phyloP scores from a whole-genome alignment of 2,888 invertebrate species.

The Cordilura impudica region DNA sequence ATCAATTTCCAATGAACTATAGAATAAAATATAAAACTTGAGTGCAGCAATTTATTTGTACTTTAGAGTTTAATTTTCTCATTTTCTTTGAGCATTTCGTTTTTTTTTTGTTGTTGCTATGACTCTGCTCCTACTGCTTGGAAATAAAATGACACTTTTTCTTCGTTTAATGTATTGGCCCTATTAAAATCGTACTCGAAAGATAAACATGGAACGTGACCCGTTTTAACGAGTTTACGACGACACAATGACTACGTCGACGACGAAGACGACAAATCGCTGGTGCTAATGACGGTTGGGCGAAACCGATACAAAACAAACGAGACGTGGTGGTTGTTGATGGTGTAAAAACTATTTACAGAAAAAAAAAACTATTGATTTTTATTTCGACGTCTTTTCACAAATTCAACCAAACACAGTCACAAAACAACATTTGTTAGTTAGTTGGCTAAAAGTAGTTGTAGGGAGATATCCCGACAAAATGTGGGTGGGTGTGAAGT shows the following conservation, averaged over 20 bases:
- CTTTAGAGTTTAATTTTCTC: constrained; percentile 52
- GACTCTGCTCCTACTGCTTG: background rate
- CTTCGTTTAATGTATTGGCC: constrained; percentile 62
- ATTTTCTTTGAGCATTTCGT: constrained; percentile 36
- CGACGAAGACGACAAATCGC: background rate
- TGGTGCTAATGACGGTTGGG: constrained; percentile 10
- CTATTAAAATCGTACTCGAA: constrained; percentile 63
- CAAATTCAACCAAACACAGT: too few species aligned
- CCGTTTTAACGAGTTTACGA: constrained; percentile 61
- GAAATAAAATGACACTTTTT: constrained; percentile 53
- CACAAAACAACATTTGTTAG: constrained; percentile 53
- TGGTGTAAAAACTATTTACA: background rate
- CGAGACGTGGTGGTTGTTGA: constrained; percentile 6
- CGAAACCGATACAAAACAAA: constrained; percentile 24
- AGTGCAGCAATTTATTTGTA: constrained; percentile 57
- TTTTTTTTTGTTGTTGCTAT: constrained; percentile 29
- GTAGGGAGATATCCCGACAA: background rate
- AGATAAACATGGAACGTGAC: constrained; percentile 63
- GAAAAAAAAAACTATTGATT: constrained; percentile 43
- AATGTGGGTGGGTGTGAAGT: constrained; percentile 44
- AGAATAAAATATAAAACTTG: constrained; percentile 30
- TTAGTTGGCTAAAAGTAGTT: constrained; percentile 40
- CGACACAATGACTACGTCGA: constrained; percentile 14
- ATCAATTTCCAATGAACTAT: constrained; percentile 53
- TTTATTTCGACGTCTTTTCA: constrained; percentile 37